These are phyloP conservation scores for Etheostoma perlongum DNA, from an alignment of 2,797 vertebrate species.

Conservation along the genomic window DNA sequence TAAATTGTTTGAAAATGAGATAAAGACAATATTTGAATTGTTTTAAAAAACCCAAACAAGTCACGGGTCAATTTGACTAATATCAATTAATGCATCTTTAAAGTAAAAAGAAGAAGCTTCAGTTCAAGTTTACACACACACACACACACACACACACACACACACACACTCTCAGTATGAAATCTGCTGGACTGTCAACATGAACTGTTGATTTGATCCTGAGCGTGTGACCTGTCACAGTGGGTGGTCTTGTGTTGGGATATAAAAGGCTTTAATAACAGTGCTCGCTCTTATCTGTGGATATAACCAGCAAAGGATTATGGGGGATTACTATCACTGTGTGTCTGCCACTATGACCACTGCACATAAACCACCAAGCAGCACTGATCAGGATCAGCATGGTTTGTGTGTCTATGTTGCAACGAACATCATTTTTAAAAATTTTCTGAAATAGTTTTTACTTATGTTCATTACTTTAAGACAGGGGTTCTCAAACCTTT, in stretches of 20 bases:
- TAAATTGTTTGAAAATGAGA: no score
- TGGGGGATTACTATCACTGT: conserved; percentile 67
- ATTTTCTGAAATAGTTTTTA: not conserved
- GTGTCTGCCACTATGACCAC: conserved; percentile 50
- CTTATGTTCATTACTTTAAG: not conserved
- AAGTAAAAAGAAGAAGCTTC: no score
- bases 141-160: no score
- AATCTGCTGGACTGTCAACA: not conserved
- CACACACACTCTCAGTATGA: no score
- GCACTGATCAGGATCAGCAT: conserved; percentile 38
- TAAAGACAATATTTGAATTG: no score
- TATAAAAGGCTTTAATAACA: conserved; percentile 56
- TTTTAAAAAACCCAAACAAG: no score
- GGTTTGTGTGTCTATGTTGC: not conserved
- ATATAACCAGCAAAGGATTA: conserved; percentile 71
- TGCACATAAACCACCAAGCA: conserved; percentile 50
- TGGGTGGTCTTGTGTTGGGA: conserved; percentile 18
- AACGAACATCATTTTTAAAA: not conserved
- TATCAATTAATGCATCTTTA: no score
- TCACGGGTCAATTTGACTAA: no score
- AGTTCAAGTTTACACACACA: no score
- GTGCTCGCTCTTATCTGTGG: conserved; percentile 50
- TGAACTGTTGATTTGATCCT: not conserved
- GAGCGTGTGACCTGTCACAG: not conserved
- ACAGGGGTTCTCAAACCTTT: no score